These are phyloP conservation scores for Nemurella pictetii DNA, from an alignment of 2,888 invertebrate species.

Conservation along the genomic window DNA sequence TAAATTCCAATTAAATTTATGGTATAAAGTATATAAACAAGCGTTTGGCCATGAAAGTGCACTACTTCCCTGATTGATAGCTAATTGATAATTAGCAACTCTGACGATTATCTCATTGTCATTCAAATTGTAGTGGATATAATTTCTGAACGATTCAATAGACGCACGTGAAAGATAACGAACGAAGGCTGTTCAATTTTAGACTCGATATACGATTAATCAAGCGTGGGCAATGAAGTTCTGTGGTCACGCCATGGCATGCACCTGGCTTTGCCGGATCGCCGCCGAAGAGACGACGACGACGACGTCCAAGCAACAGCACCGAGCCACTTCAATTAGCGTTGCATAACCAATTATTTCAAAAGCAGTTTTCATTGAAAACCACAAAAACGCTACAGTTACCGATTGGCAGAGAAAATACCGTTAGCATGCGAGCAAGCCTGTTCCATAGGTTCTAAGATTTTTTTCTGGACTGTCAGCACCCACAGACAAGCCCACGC, in stretches of 20 bases:
- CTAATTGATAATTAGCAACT: background rate
- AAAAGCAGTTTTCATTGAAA: background rate
- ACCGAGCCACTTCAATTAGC: background rate
- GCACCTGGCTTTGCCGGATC: background rate
- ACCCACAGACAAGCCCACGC: too few species aligned
- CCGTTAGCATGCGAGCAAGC: too few species aligned
- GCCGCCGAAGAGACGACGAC: background rate
- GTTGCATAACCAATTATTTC: background rate
- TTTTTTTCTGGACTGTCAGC: too few species aligned
- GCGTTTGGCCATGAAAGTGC: background rate
- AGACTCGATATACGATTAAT: background rate
- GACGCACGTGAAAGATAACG: background rate
- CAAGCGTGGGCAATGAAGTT: background rate
- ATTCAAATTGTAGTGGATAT: too few species aligned
- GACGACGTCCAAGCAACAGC: background rate
- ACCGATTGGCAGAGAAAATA: background rate
- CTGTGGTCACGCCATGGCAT: background rate
- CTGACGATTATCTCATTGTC: too few species aligned
- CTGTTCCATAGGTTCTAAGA: too few species aligned
- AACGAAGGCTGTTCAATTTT: background rate
- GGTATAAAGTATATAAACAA: too few species aligned
- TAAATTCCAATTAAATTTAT: too few species aligned
- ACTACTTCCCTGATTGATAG: background rate
- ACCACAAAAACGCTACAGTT: background rate
- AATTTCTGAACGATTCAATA: background rate